phyloP scores from a whole-genome alignment of 2,888 invertebrate genomes.

The Drosophila antonietae region DNA sequence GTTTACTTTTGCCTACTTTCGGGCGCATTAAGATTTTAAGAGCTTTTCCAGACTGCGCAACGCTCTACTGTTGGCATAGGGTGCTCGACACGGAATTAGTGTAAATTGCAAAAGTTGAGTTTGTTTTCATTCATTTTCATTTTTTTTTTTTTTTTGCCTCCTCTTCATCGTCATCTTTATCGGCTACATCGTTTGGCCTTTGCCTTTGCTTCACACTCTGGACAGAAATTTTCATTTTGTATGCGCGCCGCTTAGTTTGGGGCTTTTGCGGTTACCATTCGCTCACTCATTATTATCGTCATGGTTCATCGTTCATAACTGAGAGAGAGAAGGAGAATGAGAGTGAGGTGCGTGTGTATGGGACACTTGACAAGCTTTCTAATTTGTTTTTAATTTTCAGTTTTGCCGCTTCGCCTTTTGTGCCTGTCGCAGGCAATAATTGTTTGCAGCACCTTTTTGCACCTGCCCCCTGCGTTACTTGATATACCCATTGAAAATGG shows the following conservation, averaged over 20 bases:
- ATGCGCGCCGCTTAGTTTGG: slow-evolving; percentile 33
- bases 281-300: slow-evolving; percentile 60
- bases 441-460: slow-evolving; percentile 55
- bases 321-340: no score
- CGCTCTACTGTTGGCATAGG: background rate
- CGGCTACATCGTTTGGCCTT: background rate
- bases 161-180: background rate
- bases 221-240: slow-evolving; percentile 21
- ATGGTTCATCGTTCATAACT: no score
- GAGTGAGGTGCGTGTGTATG: background rate
- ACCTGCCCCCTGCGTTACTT: slow-evolving; percentile 44
- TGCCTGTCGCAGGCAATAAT: slow-evolving; percentile 48
- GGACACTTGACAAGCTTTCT: slow-evolving; percentile 58
- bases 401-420: slow-evolving; percentile 45
- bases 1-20: slow-evolving; percentile 40
- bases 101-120: slow-evolving; percentile 60
- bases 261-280: slow-evolving; percentile 47
- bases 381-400: slow-evolving; percentile 68
- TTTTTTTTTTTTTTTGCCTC: no score
- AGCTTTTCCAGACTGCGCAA: slow-evolving; percentile 1
- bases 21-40: slow-evolving; percentile 46
- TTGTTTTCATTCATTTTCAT: slow-evolving; percentile 10
- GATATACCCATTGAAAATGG: background rate
- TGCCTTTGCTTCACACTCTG: background rate
- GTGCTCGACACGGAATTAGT: slow-evolving; percentile 48